phyloP scores from a whole-genome alignment of 2,888 invertebrate genomes.

The Phymatocera aterrima region DNA sequence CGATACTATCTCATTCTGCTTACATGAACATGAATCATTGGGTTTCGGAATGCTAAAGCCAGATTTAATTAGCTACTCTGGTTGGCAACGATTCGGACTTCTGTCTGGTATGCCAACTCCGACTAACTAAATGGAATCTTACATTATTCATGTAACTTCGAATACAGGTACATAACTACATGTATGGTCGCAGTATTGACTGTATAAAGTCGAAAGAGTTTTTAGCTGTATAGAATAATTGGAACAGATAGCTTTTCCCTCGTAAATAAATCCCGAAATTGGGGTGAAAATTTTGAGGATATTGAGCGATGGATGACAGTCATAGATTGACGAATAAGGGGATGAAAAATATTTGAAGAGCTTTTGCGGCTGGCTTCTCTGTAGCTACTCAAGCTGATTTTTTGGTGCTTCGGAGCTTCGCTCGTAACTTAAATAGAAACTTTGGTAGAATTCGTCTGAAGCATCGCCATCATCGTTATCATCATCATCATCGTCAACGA shows the following conservation, averaged over 20 bases:
- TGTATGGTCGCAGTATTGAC: background rate
- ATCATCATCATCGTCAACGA: slow-evolving; percentile 15
- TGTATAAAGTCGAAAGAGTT: background rate
- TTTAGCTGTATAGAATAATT: background rate
- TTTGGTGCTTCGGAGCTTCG: background rate
- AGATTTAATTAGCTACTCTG: slow-evolving; percentile 21
- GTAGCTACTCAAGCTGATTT: background rate
- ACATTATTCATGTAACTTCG: slow-evolving; percentile 4
- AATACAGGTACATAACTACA: background rate
- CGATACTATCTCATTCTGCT: slow-evolving; percentile 24
- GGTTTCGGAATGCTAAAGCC: background rate
- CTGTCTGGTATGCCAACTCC: background rate
- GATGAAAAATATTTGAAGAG: background rate
- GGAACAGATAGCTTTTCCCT: background rate
- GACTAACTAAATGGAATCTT: background rate
- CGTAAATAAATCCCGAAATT: background rate
- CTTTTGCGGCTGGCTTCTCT: background rate
- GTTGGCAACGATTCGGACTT: slow-evolving; percentile 9
- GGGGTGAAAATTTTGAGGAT: background rate
- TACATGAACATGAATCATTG: slow-evolving; percentile 17
- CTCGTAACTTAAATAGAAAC: background rate
- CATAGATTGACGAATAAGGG: background rate
- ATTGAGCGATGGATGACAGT: background rate
- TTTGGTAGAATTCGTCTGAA: background rate
- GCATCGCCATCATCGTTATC: slow-evolving; percentile 8